phyloP scores from a whole-genome alignment of 2,797 vertebrate species.

The Semaprochilodus insignis region DNA sequence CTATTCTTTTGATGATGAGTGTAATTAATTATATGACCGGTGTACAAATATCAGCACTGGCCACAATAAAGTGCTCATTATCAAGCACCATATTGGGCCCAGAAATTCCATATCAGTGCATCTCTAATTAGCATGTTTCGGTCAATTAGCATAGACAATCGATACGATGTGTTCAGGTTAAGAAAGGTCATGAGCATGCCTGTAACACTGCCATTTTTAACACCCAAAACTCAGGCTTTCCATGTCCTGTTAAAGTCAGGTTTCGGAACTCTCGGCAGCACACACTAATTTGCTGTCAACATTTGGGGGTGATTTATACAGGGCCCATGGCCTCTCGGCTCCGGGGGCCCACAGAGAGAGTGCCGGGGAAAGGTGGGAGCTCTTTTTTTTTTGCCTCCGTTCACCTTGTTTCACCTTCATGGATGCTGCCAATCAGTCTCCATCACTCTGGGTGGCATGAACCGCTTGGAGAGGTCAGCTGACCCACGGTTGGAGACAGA shows the following conservation, averaged over 20 bases:
- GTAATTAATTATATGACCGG: too few relatives aligned
- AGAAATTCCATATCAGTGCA: too few relatives aligned
- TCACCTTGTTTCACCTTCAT: constrained; percentile 83
- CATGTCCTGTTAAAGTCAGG: constrained; percentile 49
- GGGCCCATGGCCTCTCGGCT: constrained; percentile 76
- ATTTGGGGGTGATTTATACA: constrained; percentile 76
- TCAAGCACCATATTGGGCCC: too few relatives aligned
- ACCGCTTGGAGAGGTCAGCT: constrained; percentile 60
- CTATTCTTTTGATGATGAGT: too few relatives aligned
- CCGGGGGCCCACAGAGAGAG: constrained; percentile 71
- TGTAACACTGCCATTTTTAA: neutral
- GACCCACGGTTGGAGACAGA: constrained; percentile 57
- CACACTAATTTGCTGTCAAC: constrained; percentile 64
- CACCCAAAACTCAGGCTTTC: constrained; percentile 13
- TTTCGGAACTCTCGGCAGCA: constrained; percentile 49
- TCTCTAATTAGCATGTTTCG: neutral
- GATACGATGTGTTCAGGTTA: neutral
- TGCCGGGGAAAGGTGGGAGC: constrained; percentile 73
- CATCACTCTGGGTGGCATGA: constrained; percentile 62
- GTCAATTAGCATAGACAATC: neutral
- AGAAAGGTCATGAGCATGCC: too few relatives aligned
- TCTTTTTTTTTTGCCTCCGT: constrained; percentile 71
- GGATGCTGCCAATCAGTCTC: constrained; percentile 65
- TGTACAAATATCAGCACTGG: too few relatives aligned
- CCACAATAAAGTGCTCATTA: too few relatives aligned